Evolutionary conservation across 1,140 invertebrate species (phyloP), one percentile per base, ranked within the genome.

Genomic region (Aphelenchoides fujianensis): DNA sequence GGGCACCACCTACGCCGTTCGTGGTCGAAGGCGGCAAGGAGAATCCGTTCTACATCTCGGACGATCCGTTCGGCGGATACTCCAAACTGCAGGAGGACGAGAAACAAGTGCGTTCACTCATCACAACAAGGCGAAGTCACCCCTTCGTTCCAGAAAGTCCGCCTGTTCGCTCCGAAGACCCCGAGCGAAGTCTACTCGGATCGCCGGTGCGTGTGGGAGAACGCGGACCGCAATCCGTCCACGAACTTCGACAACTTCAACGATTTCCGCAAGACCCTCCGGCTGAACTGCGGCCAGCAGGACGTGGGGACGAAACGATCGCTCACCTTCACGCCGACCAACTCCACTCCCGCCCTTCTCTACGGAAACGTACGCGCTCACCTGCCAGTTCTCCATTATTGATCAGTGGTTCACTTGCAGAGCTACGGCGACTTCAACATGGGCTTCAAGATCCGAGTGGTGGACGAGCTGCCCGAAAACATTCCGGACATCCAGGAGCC

Each of bases 31-130:
- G 91, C 1, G 94, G 94, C 9, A 86, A 89, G 23, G 89, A 95
- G 84, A 93, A 97, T 87, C 94, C 94, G 3, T 92, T 97, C 86
- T 96, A 96, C 85, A 93, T 97, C 74, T 94, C 93, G 23, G 92
- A 95, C 81, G 93, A 95, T 85, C 89, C 91, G 0, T 89, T 94
- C 34, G 94, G 94, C 52, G 93, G 93, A 0, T 95, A 91, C 84
- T 88, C 89, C 69, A 90, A 93, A 84, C 93, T 95, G 82, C 90
- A 89, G 0, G 87, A 90, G 0, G 91, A 91, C 78, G 93, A 95
- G 84, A 90, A 88, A 86, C 86, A 89, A 87, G 92, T 93, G 85
- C 85, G 82, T 36, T 28, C 48, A 34, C 3, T 32, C 41, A 12
- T 16, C 12, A 48, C 41, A 48, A 48, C 30, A 9, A n/a, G 52